Base-by-base conservation (phyloP, 2,797 vertebrate genomes). In the Ambastaia sidthimunki region DNA sequence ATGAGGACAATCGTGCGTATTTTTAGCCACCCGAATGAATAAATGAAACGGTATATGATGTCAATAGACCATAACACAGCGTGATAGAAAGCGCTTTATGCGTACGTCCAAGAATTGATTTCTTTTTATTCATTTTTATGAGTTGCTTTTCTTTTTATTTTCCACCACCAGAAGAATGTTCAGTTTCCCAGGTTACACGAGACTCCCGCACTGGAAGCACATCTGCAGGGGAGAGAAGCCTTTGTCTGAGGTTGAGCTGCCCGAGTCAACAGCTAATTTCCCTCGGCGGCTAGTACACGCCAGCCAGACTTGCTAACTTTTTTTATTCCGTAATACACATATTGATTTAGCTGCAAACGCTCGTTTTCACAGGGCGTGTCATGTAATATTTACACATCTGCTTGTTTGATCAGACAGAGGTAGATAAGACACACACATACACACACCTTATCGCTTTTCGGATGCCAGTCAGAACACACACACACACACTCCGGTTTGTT, bases 191-290 rank as follows among this genome's bases (percentile, higher is more conserved):
- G 79, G 80, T 80, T 85, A 71, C 89, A 85, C 84, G 85, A 87
- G 86, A 15, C 34, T 88, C 90, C 86, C 91, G 92, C 93, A 90
- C 90, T 86, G 89, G 91, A 91, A 89, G 90, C 93, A 93, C 92
- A 94, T 94, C 92, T 92, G 92, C 91, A 54, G 88, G 86, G 72
- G 63, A 76, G 89, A 92, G 67, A 65, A 82, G 50, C 31, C 92
- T 94, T 94, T 95, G 92, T 94, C 91, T 90, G 88, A 92, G 85
- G 91, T 91, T 85, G 71, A 93, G 90, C 90, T 87, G 90, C 92
- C 65, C 89, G 87, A 93, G 90, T 91, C 91, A 92, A 93, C 91
- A 90, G 90, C 90, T 93, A 94, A 94, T 95, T 95, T 94, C 92
- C 91, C 89, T 87, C 86, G 93, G 94, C 92, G 93, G 94, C 92